Conservation (phyloP, 2,797 vertebrate species). For the Fistularia commersonii region DNA sequence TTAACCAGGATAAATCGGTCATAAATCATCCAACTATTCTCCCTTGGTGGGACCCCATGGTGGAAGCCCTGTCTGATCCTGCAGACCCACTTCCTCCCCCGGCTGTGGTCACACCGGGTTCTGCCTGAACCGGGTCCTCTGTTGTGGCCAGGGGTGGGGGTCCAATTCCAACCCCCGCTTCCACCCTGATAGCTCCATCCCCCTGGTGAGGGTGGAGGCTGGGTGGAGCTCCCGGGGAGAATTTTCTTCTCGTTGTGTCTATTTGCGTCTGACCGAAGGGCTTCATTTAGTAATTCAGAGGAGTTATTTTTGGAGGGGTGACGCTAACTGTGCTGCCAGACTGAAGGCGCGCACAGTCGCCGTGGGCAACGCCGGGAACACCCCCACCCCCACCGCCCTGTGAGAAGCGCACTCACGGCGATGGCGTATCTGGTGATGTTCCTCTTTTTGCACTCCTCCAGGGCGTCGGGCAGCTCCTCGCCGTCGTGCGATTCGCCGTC, state of each 20-base stretch:
- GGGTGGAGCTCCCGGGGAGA: conserved; percentile 37
- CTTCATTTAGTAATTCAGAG: conserved; percentile 50
- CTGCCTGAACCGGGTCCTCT: conserved; percentile 6
- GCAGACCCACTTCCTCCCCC: too few species aligned
- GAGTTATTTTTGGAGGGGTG: conserved; percentile 48
- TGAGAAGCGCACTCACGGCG: conserved; percentile 77
- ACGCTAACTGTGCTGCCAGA: too few species aligned
- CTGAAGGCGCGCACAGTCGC: too few species aligned
- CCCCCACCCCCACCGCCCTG: too few species aligned
- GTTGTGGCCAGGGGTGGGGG: conserved; percentile 54
- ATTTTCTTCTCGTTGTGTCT: conserved; percentile 38
- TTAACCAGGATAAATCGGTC: too few species aligned
- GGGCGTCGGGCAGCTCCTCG: conserved; percentile 82
- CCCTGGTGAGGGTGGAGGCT: too few species aligned
- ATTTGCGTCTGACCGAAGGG: conserved; percentile 46
- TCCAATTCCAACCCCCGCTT: too few species aligned
- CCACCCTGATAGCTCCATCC: too few species aligned
- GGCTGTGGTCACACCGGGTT: conserved; percentile 27
- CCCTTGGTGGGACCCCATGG: too few species aligned
- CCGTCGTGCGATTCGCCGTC: conserved; percentile 95
- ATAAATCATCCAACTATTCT: too few species aligned
- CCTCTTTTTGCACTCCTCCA: conserved; percentile 80
- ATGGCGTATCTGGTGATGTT: conserved; percentile 93
- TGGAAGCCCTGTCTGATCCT: too few species aligned
- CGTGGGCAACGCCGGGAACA: too few species aligned